Evolutionary conservation across 1,140 invertebrate species (phyloP), one percentile per base, ranked within the genome.

Genomic region (Globodera ellingtonae): DNA sequence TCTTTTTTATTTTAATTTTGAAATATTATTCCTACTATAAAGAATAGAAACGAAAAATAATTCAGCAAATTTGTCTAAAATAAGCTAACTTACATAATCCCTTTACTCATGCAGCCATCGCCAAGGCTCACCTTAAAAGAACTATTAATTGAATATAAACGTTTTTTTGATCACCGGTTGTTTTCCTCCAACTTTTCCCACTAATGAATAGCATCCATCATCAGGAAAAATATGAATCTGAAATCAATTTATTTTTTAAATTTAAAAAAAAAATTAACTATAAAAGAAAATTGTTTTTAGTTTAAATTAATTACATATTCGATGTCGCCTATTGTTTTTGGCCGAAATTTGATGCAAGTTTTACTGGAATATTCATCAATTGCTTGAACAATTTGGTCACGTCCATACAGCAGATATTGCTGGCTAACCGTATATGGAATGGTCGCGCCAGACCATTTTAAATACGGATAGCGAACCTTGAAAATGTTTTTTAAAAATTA

Each of bases 61-160:
- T 35, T 3, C 1, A 35, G 1, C 35, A 1, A 35, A 35, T 35
- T 35, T 35, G 35, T 35, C 35, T 35, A 35, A 35, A 35, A 2
- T 24, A 24, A 35, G 24, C 65, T 4, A 24, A 35, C 52, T 67
- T 46, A 77, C 75, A 93, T 90, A 4, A 92, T 92, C 1, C 84
- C 88, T 65, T 89, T 87, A 46, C 86, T 87, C 0, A 94, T 90
- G 85, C 94, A 95, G 3, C 93, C 93, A 0, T 93, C 93, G 0
- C 90, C 91, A 21, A 92, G 84, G 8, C 84, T 86, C 8, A 77
- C 75, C 75, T 77, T 9, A 18, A 35, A 35, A 46, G 13, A 13
- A 21, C n/a, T 18, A 24, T 73, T 73, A 52, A 48, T 13, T 50
- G 44, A 62, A 46, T 10, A 65, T 44, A 13, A 35, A 35, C 44